These are phyloP conservation scores for Nasua narica DNA, from an alignment of 2,797 vertebrate species.

Conservation along the genomic window DNA sequence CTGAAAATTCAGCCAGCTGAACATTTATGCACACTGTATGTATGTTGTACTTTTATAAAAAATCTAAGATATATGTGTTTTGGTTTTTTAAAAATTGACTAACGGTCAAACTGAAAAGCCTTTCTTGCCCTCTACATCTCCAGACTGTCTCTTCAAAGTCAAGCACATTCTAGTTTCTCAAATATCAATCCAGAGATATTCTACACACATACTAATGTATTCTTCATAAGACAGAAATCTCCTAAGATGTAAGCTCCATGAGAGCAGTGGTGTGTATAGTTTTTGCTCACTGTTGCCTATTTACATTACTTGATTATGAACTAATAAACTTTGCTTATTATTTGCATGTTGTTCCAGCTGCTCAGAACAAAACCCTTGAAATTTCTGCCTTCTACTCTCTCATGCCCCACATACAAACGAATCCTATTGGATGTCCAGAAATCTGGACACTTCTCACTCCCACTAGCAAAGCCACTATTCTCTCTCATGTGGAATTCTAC, in stretches of 20 bases:
- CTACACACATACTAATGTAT: background rate
- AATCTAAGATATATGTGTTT: background rate
- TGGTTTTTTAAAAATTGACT: background rate
- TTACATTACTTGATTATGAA: background rate
- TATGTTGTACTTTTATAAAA: background rate
- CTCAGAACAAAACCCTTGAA: background rate
- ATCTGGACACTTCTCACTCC: background rate
- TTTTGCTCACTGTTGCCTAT: background rate
- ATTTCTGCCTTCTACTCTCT: background rate
- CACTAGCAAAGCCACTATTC: background rate
- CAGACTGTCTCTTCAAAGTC: background rate
- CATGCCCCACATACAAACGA: background rate
- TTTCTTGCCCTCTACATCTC: background rate
- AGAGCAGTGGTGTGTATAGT: background rate
- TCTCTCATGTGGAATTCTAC: background rate
- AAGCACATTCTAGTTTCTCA: background rate
- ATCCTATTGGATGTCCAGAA: background rate
- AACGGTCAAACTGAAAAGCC: background rate
- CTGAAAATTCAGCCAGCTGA: background rate
- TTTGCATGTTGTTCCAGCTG: background rate
- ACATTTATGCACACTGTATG: background rate
- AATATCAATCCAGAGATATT: slow-evolving; percentile 30
- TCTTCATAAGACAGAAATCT: background rate
- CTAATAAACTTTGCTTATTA: background rate
- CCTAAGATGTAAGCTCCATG: background rate